phyloP scores from a whole-genome alignment of 2,888 invertebrate species.

The Psococerastis gibbosa region DNA sequence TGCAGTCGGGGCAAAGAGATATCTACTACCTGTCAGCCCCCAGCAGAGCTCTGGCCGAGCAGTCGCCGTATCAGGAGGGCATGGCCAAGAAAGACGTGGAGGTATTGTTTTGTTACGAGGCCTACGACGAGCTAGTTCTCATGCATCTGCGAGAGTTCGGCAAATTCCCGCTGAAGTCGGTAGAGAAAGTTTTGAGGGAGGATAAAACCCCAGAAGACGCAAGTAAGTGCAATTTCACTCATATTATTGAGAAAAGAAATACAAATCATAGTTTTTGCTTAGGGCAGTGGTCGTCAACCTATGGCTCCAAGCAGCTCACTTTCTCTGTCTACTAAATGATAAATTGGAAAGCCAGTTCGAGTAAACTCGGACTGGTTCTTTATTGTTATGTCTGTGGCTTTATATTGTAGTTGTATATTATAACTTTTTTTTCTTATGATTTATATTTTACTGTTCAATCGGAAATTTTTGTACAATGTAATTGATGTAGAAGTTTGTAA shows the following conservation, averaged over 20 bases:
- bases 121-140: constrained; percentile 90
- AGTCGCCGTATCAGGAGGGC: constrained; percentile 89
- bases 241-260: constrained; percentile 36
- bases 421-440: no score
- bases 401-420: no score
- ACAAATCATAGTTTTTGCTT: constrained; percentile 3
- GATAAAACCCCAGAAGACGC: constrained; percentile 38
- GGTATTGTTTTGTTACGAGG: constrained; percentile 89
- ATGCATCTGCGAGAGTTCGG: constrained; percentile 74
- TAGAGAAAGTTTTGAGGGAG: constrained; percentile 82
- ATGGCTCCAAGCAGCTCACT: no score
- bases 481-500: no score
- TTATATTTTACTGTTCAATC: no score
- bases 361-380: constrained; percentile 10
- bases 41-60: constrained; percentile 79
- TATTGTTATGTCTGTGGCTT: constrained; percentile 16
- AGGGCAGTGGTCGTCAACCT: no score
- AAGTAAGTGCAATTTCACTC: no score
- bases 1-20: constrained; percentile 60
- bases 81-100: constrained; percentile 72
- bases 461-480: no score
- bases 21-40: constrained; percentile 91
- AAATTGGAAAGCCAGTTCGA: constrained; percentile 5
- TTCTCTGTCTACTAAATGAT: no score
- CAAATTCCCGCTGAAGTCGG: constrained; percentile 56